Percentiles rank a stretch among this genome's conserved stretches.
These are phyloP conservation scores for Cyclopterus lumpus DNA, from an alignment of 2,797 vertebrate species.

Conservation along the genomic window DNA sequence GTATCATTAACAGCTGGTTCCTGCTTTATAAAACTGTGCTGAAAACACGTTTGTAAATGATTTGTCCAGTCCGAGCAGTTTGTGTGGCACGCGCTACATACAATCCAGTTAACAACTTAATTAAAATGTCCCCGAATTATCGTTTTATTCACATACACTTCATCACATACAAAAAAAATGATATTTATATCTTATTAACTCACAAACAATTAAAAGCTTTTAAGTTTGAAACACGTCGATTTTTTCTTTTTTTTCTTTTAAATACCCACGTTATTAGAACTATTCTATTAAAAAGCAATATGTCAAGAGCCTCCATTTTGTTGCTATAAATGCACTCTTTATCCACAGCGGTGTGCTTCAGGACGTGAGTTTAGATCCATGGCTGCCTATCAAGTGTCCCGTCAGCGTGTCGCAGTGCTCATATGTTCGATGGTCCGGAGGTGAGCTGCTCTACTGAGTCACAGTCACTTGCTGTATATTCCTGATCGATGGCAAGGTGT, in stretches of 20 bases:
- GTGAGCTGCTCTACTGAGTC: slow-evolving; percentile 81
- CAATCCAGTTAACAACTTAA: slow-evolving; percentile 50
- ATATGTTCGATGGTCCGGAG: slow-evolving; percentile 73
- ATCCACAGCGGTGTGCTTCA: slow-evolving; percentile 70
- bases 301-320: slow-evolving; percentile 85
- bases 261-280: slow-evolving; percentile 74
- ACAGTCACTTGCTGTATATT: slow-evolving; percentile 91
- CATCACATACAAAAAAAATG: slow-evolving; percentile 77
- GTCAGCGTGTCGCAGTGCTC: slow-evolving; percentile 85
- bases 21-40: slow-evolving; percentile 57
- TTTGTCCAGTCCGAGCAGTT: slow-evolving; percentile 60
- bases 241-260: slow-evolving; percentile 57
- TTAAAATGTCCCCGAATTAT: slow-evolving; percentile 72
- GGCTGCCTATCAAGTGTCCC: slow-evolving; percentile 72
- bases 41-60: slow-evolving; percentile 49
- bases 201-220: slow-evolving; percentile 83
- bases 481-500: slow-evolving; percentile 89
- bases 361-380: slow-evolving; percentile 59
- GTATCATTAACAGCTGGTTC: slow-evolving; percentile 60
- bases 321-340: slow-evolving; percentile 70
- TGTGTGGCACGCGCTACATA: slow-evolving; percentile 35
- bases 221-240: slow-evolving; percentile 73
- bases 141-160: slow-evolving; percentile 80
- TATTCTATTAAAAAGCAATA: slow-evolving; percentile 85
- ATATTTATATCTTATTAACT: slow-evolving; percentile 86